phyloP scores from a whole-genome alignment of 2,888 invertebrate genomes.

The Andrena bucephala region DNA sequence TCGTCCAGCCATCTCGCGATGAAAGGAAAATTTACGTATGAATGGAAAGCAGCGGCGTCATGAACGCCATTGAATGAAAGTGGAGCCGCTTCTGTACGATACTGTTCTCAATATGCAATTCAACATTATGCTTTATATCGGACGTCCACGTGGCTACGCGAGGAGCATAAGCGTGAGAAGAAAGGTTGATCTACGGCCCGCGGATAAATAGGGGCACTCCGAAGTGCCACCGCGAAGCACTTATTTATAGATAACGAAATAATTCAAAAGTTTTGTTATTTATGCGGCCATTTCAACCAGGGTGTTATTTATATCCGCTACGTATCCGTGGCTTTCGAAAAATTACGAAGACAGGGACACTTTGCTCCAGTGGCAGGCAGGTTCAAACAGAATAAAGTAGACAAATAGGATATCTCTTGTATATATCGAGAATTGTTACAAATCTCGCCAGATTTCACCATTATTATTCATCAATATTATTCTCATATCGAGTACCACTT shows the following conservation, averaged over 20 bases:
- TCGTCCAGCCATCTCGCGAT: slow-evolving; percentile 12
- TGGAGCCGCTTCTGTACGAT: slow-evolving; percentile 22
- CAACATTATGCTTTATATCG: slow-evolving; percentile 16
- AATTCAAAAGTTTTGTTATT: slow-evolving; percentile 45
- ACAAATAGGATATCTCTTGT: background rate
- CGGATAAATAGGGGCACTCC: slow-evolving; percentile 19
- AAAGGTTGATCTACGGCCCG: slow-evolving; percentile 28
- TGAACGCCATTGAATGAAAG: slow-evolving; percentile 35
- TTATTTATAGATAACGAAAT: slow-evolving; percentile 41
- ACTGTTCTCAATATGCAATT: slow-evolving; percentile 15
- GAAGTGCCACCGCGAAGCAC: slow-evolving; percentile 10
- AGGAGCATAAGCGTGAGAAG: slow-evolving; percentile 17
- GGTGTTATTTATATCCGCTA: slow-evolving; percentile 18
- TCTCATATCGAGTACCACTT: no score
- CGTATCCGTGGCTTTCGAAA: background rate
- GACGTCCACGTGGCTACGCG: background rate
- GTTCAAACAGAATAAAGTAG: background rate
- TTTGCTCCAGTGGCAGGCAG: background rate
- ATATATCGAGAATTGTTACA: no score
- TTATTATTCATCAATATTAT: no score
- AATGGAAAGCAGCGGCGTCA: slow-evolving; percentile 30
- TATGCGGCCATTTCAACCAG: slow-evolving; percentile 7
- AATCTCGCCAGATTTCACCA: no score
- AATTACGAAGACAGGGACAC: background rate
- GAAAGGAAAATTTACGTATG: slow-evolving; percentile 44